Conservation (phyloP, 1,140 invertebrate genomes). For the Trachymyrmex cornetzi region DNA sequence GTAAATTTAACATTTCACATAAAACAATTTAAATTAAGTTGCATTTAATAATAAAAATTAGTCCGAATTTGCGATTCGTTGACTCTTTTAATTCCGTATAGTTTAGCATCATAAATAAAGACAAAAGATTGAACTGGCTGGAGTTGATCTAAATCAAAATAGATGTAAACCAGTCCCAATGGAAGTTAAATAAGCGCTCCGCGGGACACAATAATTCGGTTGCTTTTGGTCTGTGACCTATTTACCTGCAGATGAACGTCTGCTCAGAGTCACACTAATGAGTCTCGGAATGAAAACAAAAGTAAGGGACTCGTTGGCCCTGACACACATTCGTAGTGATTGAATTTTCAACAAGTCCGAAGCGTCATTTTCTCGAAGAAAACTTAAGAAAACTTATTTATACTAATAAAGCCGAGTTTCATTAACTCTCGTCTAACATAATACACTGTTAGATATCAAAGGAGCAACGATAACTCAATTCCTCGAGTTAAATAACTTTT, state of each 20-base stretch:
- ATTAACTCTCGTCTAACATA: background rate
- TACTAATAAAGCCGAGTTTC: background rate
- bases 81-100: background rate
- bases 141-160: slow-evolving; percentile 22
- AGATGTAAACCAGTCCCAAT: slow-evolving; percentile 23
- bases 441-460: background rate
- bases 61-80: background rate
- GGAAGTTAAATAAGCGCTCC: slow-evolving; percentile 35
- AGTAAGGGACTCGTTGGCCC: slow-evolving; percentile 19
- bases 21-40: background rate
- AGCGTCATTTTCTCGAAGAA: background rate
- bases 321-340: slow-evolving; percentile 22
- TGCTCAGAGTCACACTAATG: slow-evolving; percentile 42
- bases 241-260: slow-evolving; percentile 37
- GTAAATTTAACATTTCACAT: background rate
- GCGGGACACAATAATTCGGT: slow-evolving; percentile 10
- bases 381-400: background rate
- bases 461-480: no score
- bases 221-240: slow-evolving; percentile 8
- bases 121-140: background rate
- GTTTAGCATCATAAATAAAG: background rate
- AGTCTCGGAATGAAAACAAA: slow-evolving; percentile 34
- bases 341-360: slow-evolving; percentile 19
- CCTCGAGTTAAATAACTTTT: no score
- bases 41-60: slow-evolving; percentile 14